These are phyloP conservation scores for Sarcophaga caerulescens DNA, from an alignment of 2,888 invertebrate genomes.

Conservation along the genomic window DNA sequence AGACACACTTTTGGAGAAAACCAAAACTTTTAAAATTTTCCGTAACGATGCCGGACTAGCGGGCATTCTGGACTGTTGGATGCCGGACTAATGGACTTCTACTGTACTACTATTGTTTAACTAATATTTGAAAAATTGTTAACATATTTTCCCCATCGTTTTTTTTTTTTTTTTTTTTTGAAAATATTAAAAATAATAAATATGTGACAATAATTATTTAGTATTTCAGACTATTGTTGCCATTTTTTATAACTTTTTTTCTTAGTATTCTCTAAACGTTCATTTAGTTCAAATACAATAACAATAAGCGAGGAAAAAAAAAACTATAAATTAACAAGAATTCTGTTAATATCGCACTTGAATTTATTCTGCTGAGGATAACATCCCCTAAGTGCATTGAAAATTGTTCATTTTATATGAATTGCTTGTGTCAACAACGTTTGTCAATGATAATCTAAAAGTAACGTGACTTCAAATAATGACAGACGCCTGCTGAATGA, in stretches of 20 bases:
- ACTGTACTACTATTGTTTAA: too few relatives aligned
- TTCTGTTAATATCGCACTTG: neutral
- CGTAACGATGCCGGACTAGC: too few relatives aligned
- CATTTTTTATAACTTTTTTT: neutral
- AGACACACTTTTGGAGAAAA: too few relatives aligned
- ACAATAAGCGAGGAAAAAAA: neutral
- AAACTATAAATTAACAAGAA: too few relatives aligned
- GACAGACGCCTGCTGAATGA: slow-evolving; percentile 57
- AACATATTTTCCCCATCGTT: neutral
- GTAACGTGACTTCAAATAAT: slow-evolving; percentile 66
- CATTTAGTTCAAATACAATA: slow-evolving; percentile 4
- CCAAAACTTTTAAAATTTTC: too few relatives aligned
- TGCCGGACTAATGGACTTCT: too few relatives aligned
- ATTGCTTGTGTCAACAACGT: slow-evolving; percentile 49
- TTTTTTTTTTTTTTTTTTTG: too few relatives aligned
- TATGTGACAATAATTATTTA: slow-evolving; percentile 36
- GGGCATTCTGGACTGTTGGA: too few relatives aligned
- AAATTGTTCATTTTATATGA: slow-evolving; percentile 17
- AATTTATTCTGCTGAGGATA: neutral
- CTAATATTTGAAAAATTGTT: too few relatives aligned
- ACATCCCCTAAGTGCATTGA: slow-evolving; percentile 2
- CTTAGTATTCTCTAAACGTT: neutral
- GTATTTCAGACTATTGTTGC: too few relatives aligned
- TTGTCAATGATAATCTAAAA: slow-evolving; percentile 40
- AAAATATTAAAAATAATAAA: neutral